Conservation (phyloP, 2,888 invertebrate species). For the Coecobrya sp. region DNA sequence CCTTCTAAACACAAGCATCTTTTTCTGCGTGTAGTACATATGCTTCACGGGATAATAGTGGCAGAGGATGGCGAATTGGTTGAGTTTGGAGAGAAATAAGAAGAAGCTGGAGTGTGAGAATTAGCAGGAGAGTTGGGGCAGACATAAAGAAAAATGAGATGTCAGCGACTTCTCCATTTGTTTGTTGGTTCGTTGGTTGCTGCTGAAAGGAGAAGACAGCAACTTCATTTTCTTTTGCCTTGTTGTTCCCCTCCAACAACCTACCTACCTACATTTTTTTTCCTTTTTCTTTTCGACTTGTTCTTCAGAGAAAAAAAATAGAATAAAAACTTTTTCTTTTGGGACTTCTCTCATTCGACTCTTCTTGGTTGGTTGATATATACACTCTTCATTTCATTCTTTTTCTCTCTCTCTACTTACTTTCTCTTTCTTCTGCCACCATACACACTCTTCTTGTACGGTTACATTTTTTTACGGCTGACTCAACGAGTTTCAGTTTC, state of each 20-base stretch:
- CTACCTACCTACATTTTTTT: constrained; percentile 46
- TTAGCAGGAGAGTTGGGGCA: constrained; percentile 71
- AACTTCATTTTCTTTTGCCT: constrained; percentile 64
- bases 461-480: constrained; percentile 55
- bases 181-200: constrained; percentile 60
- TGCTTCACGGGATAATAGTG: neutral
- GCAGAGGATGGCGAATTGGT: neutral
- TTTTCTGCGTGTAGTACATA: neutral
- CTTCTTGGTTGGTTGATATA: constrained; percentile 18
- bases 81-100: neutral
- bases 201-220: constrained; percentile 60
- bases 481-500: constrained; percentile 55
- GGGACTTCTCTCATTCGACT: constrained; percentile 59
- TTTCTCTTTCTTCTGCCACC: neutral
- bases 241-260: constrained; percentile 37
- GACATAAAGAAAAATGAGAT: constrained; percentile 77
- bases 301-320: constrained; percentile 43
- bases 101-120: constrained; percentile 57
- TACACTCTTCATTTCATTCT: constrained; percentile 51
- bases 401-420: neutral
- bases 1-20: neutral
- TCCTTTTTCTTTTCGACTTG: neutral
- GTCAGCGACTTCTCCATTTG: constrained; percentile 75
- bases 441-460: constrained; percentile 25
- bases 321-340: constrained; percentile 41